Percentiles rank a stretch among this genome's conserved stretches.
Evolutionary conservation across 2,113 vertebrate species (phyloP).

Genomic region (Bettongia penicillata): DNA sequence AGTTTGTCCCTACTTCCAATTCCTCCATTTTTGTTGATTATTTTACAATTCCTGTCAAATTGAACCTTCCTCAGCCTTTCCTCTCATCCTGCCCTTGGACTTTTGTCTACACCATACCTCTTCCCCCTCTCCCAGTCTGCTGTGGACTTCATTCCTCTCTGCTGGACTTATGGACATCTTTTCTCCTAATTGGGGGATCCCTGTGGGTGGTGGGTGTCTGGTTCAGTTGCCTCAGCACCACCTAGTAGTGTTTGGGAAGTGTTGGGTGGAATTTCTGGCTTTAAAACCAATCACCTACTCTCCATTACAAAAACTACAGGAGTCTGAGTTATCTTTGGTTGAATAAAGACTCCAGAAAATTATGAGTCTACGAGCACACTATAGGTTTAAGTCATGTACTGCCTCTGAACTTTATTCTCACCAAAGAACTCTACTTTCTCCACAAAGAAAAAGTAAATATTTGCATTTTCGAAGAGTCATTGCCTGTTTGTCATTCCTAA

Average conservation of each 20-base stretch:
- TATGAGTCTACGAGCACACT: conserved; percentile 37
- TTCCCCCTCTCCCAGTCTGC: not conserved
- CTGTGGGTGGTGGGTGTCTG: no score
- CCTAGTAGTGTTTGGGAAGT: not conserved
- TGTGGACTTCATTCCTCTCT: not conserved
- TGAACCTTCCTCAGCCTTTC: not conserved
- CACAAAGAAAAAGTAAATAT: conserved; percentile 76
- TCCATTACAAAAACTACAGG: not conserved
- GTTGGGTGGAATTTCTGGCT: not conserved
- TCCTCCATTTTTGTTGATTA: not conserved
- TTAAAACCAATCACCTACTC: not conserved
- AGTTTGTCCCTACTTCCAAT: not conserved
- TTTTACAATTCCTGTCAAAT: not conserved
- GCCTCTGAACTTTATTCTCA: conserved; percentile 52
- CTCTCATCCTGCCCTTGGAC: not conserved
- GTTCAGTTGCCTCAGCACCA: not conserved
- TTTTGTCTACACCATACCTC: not conserved
- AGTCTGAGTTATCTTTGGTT: conserved; percentile 4
- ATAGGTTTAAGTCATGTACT: conserved; percentile 55
- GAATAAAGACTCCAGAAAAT: conserved; percentile 52
- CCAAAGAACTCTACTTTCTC: conserved; percentile 62
- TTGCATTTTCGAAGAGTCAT: conserved; percentile 72
- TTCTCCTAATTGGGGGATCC: not conserved
- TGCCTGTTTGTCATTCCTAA: conserved; percentile 69
- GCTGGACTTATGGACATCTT: not conserved